Conservation (phyloP, 1,140 invertebrate species). For the Apis laboriosa region DNA sequence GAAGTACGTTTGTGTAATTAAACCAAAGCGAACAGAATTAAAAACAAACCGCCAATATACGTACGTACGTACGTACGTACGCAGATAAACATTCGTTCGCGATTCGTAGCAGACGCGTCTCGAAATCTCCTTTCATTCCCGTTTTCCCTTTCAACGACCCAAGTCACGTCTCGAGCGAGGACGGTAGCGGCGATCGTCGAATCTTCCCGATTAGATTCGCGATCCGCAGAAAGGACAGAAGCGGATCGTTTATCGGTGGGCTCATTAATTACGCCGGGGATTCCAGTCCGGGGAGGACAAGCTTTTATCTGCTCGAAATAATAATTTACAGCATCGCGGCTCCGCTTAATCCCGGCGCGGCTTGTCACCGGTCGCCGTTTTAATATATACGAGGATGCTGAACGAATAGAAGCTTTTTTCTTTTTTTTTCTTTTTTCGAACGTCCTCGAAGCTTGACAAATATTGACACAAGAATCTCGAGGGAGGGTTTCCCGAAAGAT, state of each 20-base stretch:
- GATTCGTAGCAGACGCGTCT: not conserved
- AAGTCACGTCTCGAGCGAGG: conserved; percentile 16
- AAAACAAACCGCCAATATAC: no score
- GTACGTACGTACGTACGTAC: no score
- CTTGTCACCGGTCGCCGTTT: conserved; percentile 37
- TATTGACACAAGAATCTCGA: not conserved
- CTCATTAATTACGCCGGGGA: conserved; percentile 59
- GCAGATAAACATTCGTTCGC: not conserved
- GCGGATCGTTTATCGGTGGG: conserved; percentile 48
- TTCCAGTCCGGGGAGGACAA: conserved; percentile 42
- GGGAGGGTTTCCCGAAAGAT: conserved; percentile 9
- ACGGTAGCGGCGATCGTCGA: conserved; percentile 40
- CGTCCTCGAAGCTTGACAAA: conserved; percentile 35
- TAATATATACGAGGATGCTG: not conserved
- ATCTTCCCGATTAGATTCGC: conserved; percentile 55
- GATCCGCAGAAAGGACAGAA: not conserved
- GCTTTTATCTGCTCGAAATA: conserved; percentile 68
- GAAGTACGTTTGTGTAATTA: no score
- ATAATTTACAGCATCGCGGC: conserved; percentile 66
- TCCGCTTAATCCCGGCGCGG: conserved; percentile 53
- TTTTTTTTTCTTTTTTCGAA: not conserved
- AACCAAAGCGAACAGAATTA: no score
- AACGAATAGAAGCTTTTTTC: conserved; percentile 25
- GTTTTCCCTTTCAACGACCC: not conserved
- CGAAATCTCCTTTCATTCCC: not conserved